Evolutionary conservation across 2,113 vertebrate genomes (phyloP).

Genomic region (Nothoprocta pentlandii): DNA sequence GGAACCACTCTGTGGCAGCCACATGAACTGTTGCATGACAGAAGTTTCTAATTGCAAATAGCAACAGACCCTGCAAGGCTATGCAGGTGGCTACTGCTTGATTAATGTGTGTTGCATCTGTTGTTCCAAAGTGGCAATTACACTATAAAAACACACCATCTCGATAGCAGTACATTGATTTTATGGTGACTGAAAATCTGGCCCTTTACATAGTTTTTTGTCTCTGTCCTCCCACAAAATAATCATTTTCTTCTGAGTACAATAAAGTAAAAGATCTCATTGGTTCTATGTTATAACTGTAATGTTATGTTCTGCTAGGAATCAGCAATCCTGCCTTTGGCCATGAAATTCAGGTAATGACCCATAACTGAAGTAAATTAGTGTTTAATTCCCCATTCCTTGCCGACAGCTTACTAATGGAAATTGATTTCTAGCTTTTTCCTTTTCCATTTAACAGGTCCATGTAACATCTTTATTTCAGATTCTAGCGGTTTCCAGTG

Average conservation of each 20-base stretch:
- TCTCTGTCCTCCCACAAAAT: not conserved
- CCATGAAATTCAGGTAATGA: conserved; percentile 65
- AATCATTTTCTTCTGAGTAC: not conserved
- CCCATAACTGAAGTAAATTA: conserved; percentile 57
- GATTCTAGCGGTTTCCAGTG: not conserved
- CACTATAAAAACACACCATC: not conserved
- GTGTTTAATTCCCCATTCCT: conserved; percentile 41
- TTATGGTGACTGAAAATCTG: not conserved
- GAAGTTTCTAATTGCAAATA: not conserved
- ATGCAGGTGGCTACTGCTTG: not conserved
- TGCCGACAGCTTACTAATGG: conserved; percentile 46
- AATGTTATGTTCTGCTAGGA: not conserved
- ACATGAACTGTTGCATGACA: not conserved
- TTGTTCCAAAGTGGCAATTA: not conserved
- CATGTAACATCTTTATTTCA: not conserved
- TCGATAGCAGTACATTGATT: not conserved
- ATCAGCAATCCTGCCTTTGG: conserved; percentile 8
- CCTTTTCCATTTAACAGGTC: not conserved
- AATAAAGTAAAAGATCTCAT: not conserved
- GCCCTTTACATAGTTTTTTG: accelerated
- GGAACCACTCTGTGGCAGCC: accelerated
- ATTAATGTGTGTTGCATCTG: not conserved
- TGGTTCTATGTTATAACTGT: not conserved
- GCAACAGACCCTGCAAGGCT: not conserved
- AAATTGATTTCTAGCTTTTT: conserved; percentile 56